Base-by-base conservation (phyloP, 2,888 invertebrate genomes). In the Pristionchus exspectatus region DNA sequence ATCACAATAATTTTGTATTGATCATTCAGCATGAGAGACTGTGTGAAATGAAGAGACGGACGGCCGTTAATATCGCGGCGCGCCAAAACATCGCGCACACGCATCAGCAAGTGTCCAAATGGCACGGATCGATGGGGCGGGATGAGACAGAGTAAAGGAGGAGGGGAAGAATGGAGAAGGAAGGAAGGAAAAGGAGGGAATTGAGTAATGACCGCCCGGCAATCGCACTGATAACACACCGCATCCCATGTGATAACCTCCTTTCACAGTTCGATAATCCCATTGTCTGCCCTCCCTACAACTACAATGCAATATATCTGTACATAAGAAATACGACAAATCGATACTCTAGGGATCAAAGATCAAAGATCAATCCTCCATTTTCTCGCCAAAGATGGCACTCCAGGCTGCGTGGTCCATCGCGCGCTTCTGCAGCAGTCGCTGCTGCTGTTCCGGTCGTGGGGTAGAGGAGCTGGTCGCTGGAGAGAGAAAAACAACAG, bases 301-400 rank as follows among this genome's bases (percentile, higher is more conserved):
- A 33, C 18, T 30, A 18, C 69, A 72, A 63, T 30, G 12, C 12
- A 72, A 30, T 27, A 66, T 0, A 7, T 24, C 63, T 63, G 63
- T 63, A 63, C 63, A 72, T 72, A 66, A 5, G 30, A 33, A 72
- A 63, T 4, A 59, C 18, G 24, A n/a, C 21, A 5, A 63, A n/a
- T 63, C n/a, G n/a, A n/a, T 9, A 63, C 5, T 63, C 18, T 16
- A 77, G 18, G 24, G 38, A 77, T 38, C 74, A 77, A 21, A 38
- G 24, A 77, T 81, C 81, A 81, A 54, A n/a, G 81, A 81, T 81
- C 81, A 81, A 12, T 50, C 50, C 27, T 81, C 81, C 81, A 81
- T 81, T 54, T 27, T 81, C 81, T n/a, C 50, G 50, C 54, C 81
- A 10, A 27, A 10, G 50, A 81, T 10, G 27, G 24, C 33, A 27